Evolutionary conservation across 2,797 vertebrate species (phyloP), one percentile per base, ranked within the genome.

Genomic region (Menidia menidia): DNA sequence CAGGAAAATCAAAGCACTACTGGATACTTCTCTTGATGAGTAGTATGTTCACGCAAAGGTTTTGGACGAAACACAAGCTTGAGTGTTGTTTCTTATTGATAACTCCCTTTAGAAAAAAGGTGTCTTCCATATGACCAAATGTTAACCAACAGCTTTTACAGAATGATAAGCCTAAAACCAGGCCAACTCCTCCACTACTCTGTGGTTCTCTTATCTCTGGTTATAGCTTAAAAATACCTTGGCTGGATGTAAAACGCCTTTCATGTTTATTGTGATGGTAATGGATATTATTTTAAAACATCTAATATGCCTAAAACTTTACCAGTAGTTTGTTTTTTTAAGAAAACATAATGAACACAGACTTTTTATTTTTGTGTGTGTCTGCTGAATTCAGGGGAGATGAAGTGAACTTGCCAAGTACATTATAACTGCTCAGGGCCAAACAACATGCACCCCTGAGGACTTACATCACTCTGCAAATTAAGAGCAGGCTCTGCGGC

Each of bases 401-500:
- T 3, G 66, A 43, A 41, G 71, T 74, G 57, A 81, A 71, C 78
- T 71, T 94, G 92, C 91, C 91, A 94, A 92, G 88, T 91, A 78
- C 86, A 92, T 94, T 93, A 94, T 91, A 90, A 88, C 87, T 86
- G 90, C 86, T 91, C 75, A 48, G 85, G 84, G 89, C 81, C 73
- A 75, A 94, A 92, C 89, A 93, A 89, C 91, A 86, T 32, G 79
- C 84, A 82, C 87, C 87, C 88, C 89, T 71, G 83, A 75, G 86
- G 90, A 66, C 84, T 83, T 80, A 83, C 84, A 90, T 87, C 91
- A 90, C 90, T 90, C 88, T 90, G 86, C 86, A 90, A 91, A 93
- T 92, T 92, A 91, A 93, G 88, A 87, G 87, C 68, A 50, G 80
- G 71, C 81, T 80, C 83, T 84, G 87, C 73, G 84, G 81, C 83